Conservation (phyloP, 2,888 invertebrate genomes). For the Caenorhabditis angaria region DNA sequence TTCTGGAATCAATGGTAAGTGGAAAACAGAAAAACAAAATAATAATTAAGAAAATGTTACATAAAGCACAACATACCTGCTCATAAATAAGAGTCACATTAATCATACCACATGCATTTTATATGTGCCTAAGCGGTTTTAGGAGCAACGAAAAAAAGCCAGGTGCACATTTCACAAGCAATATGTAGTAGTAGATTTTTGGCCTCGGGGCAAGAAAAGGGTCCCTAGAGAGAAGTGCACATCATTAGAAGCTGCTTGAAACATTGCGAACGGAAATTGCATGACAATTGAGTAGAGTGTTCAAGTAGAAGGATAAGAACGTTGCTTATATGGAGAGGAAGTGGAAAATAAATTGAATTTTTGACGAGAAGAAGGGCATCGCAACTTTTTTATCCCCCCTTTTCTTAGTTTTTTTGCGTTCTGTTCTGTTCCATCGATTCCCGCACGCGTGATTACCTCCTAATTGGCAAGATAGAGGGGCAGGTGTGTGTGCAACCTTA, state of each 20-base stretch:
- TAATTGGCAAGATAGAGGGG: not conserved
- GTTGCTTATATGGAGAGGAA: constrained; percentile 8
- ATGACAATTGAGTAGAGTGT: constrained; percentile 36
- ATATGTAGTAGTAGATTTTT: constrained; percentile 15
- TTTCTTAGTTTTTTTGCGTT: not conserved
- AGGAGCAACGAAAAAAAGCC: constrained; percentile 9
- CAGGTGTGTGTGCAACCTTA: not conserved
- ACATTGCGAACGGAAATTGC: constrained; percentile 35
- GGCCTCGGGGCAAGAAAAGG: constrained; percentile 32
- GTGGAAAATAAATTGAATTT: not conserved
- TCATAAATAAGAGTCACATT: not conserved
- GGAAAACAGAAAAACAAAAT: not conserved
- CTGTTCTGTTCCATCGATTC: not conserved
- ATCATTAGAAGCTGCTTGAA: constrained; percentile 45
- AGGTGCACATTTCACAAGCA: constrained; percentile 7
- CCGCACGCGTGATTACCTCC: not conserved
- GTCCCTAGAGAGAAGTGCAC: constrained; percentile 17
- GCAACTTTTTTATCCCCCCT: not conserved
- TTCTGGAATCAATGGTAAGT: constrained; percentile 30
- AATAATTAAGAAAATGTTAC: not conserved
- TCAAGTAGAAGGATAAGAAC: constrained; percentile 5
- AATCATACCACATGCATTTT: not conserved
- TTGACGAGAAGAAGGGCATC: not conserved
- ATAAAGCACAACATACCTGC: not conserved
- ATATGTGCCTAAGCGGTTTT: no score